Evolutionary conservation across 2,113 vertebrate genomes (phyloP).

Genomic region (Macrotus californicus): DNA sequence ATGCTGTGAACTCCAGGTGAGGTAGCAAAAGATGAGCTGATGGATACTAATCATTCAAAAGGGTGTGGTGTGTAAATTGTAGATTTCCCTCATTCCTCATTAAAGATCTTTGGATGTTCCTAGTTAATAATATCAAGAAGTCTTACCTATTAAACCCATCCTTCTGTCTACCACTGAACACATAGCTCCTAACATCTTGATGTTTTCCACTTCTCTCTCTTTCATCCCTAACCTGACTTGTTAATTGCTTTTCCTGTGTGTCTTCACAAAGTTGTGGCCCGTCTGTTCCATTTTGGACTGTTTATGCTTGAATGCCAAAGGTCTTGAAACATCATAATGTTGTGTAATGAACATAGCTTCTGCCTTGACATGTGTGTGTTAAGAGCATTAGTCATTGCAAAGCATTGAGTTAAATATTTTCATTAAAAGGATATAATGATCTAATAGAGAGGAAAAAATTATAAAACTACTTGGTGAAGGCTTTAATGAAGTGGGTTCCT

Average conservation of each 20-base stretch:
- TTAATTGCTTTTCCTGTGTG: slow-evolving; percentile 52
- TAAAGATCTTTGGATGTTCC: slow-evolving; percentile 1
- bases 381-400: slow-evolving; percentile 65
- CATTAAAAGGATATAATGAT: slow-evolving; percentile 64
- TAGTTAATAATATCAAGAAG: background rate
- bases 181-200: background rate
- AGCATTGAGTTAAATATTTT: slow-evolving; percentile 68
- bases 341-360: slow-evolving; percentile 71
- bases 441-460: slow-evolving; percentile 63
- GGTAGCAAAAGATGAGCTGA: slow-evolving; percentile 22
- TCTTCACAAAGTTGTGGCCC: slow-evolving; percentile 48
- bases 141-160: background rate
- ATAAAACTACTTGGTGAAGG: slow-evolving; percentile 38
- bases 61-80: background rate
- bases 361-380: slow-evolving; percentile 68
- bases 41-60: background rate
- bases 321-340: slow-evolving; percentile 67
- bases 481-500: slow-evolving; percentile 30
- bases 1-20: background rate
- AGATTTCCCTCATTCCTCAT: background rate
- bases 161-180: background rate
- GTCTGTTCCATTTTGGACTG: slow-evolving; percentile 43
- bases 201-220: background rate
- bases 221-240: background rate
- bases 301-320: slow-evolving; percentile 70